Conservation (phyloP, 2,888 invertebrate species). For the Polyommatus iphigenia region DNA sequence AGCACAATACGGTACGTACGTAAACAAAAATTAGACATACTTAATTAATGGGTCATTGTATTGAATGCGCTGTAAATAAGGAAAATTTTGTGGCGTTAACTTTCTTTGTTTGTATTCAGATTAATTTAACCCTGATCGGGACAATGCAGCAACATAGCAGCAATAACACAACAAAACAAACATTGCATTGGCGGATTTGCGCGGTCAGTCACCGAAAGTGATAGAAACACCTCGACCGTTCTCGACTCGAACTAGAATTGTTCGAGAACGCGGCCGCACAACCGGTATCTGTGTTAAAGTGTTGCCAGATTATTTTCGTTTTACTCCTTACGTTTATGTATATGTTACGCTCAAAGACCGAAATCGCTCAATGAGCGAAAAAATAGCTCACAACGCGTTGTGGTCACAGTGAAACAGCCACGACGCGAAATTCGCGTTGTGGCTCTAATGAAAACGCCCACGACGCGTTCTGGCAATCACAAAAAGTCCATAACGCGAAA, state of each 20-base stretch:
- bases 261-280: constrained; percentile 28
- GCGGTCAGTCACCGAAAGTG: constrained; percentile 14
- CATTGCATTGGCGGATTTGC: not conserved
- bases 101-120: not conserved
- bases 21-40: not conserved
- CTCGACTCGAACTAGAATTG: constrained; percentile 32
- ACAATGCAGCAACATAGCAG: not conserved
- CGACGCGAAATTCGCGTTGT: too few species aligned
- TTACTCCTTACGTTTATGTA: constrained; percentile 21
- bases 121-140: not conserved
- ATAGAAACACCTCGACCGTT: constrained; percentile 29
- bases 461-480: too few species aligned
- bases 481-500: too few species aligned
- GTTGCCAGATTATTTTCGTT: constrained; percentile 33
- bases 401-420: too few species aligned
- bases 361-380: too few species aligned
- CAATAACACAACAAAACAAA: not conserved
- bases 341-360: too few species aligned
- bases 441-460: too few species aligned
- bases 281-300: constrained; percentile 34
- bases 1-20: not conserved
- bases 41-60: not conserved
- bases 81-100: not conserved
- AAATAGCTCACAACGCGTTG: too few species aligned
- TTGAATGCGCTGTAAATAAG: not conserved